Evolutionary conservation across 1,140 invertebrate genomes (phyloP).

Genomic region (Calliopsis andreniformis): DNA sequence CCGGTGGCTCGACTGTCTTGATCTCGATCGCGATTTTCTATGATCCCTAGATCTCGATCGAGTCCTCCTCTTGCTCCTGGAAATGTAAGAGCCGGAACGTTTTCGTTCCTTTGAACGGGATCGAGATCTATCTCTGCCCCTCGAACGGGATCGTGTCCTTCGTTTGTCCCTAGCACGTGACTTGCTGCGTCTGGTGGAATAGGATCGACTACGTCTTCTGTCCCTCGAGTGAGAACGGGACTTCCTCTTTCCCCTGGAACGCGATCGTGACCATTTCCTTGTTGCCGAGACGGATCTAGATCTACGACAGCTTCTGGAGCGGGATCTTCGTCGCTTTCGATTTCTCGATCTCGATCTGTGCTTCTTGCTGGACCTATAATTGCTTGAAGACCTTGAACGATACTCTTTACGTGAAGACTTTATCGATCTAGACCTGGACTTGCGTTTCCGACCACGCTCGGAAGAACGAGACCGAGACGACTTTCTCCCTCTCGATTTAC

Average conservation of each 20-base stretch:
- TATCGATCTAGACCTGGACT: constrained; percentile 69
- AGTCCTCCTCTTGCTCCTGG: constrained; percentile 64
- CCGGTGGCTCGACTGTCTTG: constrained; percentile 73
- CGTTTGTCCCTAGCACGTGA: constrained; percentile 61
- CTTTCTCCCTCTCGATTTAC: constrained; percentile 70
- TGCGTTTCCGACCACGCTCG: constrained; percentile 64
- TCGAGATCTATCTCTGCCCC: constrained; percentile 65
- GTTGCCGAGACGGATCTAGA: constrained; percentile 60
- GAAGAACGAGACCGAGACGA: constrained; percentile 74
- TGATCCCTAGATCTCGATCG: constrained; percentile 71
- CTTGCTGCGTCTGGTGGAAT: constrained; percentile 58
- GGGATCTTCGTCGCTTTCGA: constrained; percentile 65
- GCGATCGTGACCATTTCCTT: constrained; percentile 70
- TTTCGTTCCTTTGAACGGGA: constrained; percentile 70
- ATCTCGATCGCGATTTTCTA: constrained; percentile 72
- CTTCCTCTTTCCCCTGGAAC: constrained; percentile 63
- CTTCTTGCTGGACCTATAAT: constrained; percentile 67
- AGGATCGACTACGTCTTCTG: constrained; percentile 60
- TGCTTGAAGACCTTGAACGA: constrained; percentile 72
- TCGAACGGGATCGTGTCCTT: constrained; percentile 66
- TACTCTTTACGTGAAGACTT: constrained; percentile 66
- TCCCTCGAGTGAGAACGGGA: constrained; percentile 71
- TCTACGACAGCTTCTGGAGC: constrained; percentile 63
- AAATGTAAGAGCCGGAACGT: constrained; percentile 73
- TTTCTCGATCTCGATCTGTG: constrained; percentile 69